Percentiles rank a stretch among this genome's conserved stretches.
Evolutionary conservation across 2,113 vertebrate species (phyloP).

Genomic region (Fregata magnificens): DNA sequence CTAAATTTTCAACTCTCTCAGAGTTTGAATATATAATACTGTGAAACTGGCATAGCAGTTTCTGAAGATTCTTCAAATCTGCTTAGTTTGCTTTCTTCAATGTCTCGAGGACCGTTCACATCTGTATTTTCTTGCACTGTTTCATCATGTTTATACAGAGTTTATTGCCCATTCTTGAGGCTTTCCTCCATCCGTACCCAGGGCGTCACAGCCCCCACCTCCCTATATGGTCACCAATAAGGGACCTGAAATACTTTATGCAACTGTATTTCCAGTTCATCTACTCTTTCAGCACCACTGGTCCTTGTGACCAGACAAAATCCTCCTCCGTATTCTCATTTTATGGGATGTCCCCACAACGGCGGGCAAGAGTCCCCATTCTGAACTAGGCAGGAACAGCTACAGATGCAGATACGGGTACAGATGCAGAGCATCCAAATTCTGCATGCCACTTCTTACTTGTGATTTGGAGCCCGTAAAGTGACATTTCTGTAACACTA

Average conservation of each 20-base stretch:
- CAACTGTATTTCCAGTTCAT: background rate
- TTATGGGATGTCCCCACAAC: background rate
- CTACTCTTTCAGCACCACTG: background rate
- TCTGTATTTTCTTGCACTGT: rapidly evolving
- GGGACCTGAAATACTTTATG: rapidly evolving
- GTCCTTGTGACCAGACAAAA: rapidly evolving
- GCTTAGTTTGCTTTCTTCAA: background rate
- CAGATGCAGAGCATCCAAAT: background rate
- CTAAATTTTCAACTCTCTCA: rapidly evolving
- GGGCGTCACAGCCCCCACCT: background rate
- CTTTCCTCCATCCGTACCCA: rapidly evolving
- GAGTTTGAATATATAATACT: rapidly evolving
- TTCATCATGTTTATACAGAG: background rate
- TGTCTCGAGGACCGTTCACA: rapidly evolving
- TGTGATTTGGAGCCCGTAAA: rapidly evolving
- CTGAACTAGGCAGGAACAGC: rapidly evolving
- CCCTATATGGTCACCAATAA: rapidly evolving
- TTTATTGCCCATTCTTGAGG: rapidly evolving
- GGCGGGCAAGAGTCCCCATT: background rate
- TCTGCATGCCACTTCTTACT: rapidly evolving
- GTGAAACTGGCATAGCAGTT: rapidly evolving
- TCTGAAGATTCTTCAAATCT: too few relatives aligned
- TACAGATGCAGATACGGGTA: rapidly evolving
- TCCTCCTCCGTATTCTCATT: rapidly evolving
- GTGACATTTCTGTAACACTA: rapidly evolving